Evolutionary conservation across 1,140 invertebrate genomes (phyloP).

Genomic region (Dolichoris vasculosae): DNA sequence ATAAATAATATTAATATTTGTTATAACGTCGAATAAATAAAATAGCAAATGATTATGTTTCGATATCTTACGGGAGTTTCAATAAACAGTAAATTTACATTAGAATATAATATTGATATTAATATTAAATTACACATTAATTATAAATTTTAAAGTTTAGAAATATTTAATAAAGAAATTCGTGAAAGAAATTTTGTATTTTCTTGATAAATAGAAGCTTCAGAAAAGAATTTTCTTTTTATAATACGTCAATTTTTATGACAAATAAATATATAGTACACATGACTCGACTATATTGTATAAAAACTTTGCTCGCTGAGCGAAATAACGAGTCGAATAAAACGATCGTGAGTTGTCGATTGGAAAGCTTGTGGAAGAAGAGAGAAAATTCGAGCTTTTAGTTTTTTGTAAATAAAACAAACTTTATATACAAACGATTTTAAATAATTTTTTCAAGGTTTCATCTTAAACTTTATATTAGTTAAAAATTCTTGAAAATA

Average conservation of each 20-base stretch:
- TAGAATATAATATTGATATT: too few species aligned
- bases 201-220: neutral
- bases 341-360: neutral
- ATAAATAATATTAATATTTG: too few species aligned
- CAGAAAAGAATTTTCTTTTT: neutral
- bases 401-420: neutral
- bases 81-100: too few species aligned
- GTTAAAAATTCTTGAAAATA: neutral
- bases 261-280: neutral
- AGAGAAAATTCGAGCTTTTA: neutral
- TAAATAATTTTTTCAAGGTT: neutral
- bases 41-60: too few species aligned
- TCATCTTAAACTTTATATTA: neutral
- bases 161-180: neutral
- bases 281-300: neutral
- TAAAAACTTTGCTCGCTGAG: constrained; percentile 6
- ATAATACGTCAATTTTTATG: neutral
- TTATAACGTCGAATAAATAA: too few species aligned
- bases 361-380: neutral
- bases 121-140: too few species aligned
- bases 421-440: constrained; percentile 13
- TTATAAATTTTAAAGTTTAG: neutral
- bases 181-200: neutral
- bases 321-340: constrained; percentile 8
- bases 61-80: too few species aligned